phyloP scores from a whole-genome alignment of 2,113 vertebrate species.

The Pelmatolapia mariae region DNA sequence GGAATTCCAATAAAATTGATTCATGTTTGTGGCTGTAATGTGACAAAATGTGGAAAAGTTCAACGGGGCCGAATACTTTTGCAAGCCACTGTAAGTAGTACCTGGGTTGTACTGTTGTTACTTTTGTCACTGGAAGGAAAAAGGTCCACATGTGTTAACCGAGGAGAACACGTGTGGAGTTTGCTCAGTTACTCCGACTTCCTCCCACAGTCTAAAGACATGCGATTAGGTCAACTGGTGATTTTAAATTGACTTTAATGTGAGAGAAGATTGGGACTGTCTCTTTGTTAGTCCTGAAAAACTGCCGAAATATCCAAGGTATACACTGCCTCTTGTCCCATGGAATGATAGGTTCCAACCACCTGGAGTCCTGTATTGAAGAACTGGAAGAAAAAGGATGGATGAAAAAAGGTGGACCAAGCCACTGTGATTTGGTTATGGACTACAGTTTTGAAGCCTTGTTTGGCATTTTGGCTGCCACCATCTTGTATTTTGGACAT shows the following conservation, averaged over 20 bases:
- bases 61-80: no score
- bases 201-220: background rate
- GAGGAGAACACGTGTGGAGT: background rate
- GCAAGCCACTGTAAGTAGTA: no score
- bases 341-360: fast-evolving
- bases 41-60: no score
- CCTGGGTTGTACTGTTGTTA: background rate
- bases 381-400: background rate
- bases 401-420: background rate
- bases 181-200: fast-evolving
- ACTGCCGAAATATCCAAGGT: background rate
- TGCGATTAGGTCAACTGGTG: background rate
- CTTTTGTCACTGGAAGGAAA: background rate
- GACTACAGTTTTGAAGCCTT: background rate
- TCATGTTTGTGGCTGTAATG: no score
- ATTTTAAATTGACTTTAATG: background rate
- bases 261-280: background rate
- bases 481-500: background rate
- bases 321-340: background rate
- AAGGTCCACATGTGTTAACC: background rate
- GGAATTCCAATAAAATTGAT: no score
- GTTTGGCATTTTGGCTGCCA: background rate
- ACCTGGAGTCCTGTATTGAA: background rate
- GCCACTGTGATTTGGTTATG: background rate
- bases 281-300: background rate